Base-by-base conservation (phyloP, 2,888 invertebrate genomes). In the Calliopum simillimum region DNA sequence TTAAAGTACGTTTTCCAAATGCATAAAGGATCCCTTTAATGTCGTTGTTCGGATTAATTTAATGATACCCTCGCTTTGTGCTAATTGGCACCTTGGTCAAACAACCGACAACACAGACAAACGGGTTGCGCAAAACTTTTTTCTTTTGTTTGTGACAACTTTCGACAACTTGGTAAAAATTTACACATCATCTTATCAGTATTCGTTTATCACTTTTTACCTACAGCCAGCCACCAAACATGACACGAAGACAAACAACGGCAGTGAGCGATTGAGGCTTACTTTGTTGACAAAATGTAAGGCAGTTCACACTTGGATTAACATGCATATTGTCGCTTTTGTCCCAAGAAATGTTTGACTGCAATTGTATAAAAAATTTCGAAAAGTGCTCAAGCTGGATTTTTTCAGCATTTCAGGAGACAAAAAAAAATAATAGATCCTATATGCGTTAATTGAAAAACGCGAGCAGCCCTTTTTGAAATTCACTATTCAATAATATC, bases 181-280 rank as follows among this genome's bases (percentile, higher is more conserved):
- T 76, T 74, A 73, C 76, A 76, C 76, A 70, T 75, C 70, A 64
- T 71, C 71, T 76, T 75, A 76, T 76, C 76, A 73, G 67, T 73
- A 72, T 72, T 61, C 74, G 74, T 73, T 73, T 74, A 76, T 76
- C 75, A 47, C 23, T 53, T 53, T 14, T 21, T 23, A 11, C 21
- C 21, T 14, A 53, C 53, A 53, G 21, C 4, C 53, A 53, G 23
- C 21, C 33, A 8, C 33, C 53, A 23, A 16, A 23, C 21, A 53
- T 53, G 53, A 23, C 53, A 53, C 53, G 53, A 53, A 53, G 53
- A 23, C 33, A 33, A 33, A n/a, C n/a, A n/a, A n/a, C n/a, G n/a
- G n/a, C 33, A 33, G 33, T 8, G 8, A 33, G 33, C 8, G 8
- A 33, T 5, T 6, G 19, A 12, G 21, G 53, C 53, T 33, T 33